Conservation (phyloP, 2,888 invertebrate species). For the Oegoconia quadripuncta region DNA sequence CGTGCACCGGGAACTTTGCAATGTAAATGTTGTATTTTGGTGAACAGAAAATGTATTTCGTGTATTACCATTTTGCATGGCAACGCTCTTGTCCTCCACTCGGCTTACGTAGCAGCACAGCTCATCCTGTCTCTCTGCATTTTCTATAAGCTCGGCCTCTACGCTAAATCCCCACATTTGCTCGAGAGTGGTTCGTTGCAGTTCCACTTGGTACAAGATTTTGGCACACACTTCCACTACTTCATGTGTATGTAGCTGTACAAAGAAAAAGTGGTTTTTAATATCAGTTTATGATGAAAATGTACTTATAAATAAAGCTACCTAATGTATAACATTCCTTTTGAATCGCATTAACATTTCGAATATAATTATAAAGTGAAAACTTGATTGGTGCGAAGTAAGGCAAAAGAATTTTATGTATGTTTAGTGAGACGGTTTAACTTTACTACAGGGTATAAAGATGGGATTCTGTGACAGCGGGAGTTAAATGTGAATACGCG, state of each 20-base stretch:
- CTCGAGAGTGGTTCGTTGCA: conserved; percentile 92
- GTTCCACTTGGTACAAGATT: conserved; percentile 96
- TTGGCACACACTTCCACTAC: conserved; percentile 98
- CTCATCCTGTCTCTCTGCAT: conserved; percentile 97
- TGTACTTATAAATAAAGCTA: background rate
- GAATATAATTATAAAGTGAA: too few relatives aligned
- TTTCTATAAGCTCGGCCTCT: conserved; percentile 97
- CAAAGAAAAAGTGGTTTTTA: background rate
- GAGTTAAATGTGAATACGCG: conserved; percentile 28
- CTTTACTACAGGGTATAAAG: conserved; percentile 20
- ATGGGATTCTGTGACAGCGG: conserved; percentile 25
- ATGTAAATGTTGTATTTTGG: background rate
- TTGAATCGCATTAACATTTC: too few relatives aligned
- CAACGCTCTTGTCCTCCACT: conserved; percentile 96
- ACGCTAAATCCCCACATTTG: conserved; percentile 99
- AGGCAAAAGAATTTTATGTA: conserved; percentile 4
- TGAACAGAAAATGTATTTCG: background rate
- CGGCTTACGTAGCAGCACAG: conserved; percentile 98
- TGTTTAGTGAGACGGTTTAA: too few relatives aligned
- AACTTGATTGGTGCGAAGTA: conserved; percentile 2
- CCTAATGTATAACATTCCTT: too few relatives aligned
- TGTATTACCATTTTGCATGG: conserved; percentile 93
- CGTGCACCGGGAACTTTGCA: background rate
- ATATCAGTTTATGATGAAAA: background rate
- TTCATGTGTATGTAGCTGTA: conserved; percentile 93